Conservation (phyloP, 2,888 invertebrate species). For the Pachydiplax longipennis region DNA sequence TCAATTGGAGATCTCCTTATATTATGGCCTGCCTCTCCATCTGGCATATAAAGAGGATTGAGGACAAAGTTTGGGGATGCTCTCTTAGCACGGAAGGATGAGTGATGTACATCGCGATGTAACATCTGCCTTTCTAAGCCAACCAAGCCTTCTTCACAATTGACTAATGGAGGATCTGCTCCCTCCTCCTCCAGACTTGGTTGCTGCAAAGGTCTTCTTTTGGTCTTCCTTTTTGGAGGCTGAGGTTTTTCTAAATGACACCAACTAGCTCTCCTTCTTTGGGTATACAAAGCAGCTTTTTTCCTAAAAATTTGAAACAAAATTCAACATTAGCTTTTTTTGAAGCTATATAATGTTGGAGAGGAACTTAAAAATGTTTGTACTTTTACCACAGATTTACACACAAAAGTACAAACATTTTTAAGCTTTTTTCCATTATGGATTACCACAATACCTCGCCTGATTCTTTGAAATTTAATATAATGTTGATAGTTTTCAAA, state of each 20-base stretch:
- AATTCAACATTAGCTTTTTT: background rate
- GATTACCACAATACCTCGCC: no score
- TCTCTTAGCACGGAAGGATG: slow-evolving; percentile 11
- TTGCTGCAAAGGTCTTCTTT: background rate
- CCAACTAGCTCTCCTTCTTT: slow-evolving; percentile 27
- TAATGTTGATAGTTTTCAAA: background rate
- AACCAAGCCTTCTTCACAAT: background rate
- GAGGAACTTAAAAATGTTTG: no score
- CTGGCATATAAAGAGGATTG: slow-evolving; percentile 14
- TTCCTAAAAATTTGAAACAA: background rate
- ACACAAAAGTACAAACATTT: no score
- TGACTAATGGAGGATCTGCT: background rate
- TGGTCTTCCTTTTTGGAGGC: background rate
- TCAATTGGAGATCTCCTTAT: background rate
- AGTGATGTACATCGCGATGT: slow-evolving; percentile 12
- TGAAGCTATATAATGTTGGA: no score
- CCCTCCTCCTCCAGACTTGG: background rate
- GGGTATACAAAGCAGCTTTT: background rate
- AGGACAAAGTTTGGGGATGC: slow-evolving; percentile 25
- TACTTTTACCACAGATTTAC: no score
- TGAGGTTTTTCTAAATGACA: background rate
- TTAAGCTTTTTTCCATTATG: no score
- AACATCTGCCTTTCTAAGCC: slow-evolving; percentile 25
- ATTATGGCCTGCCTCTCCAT: background rate
- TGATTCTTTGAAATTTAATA: no score